Evolutionary conservation across 2,113 vertebrate genomes (phyloP).

Genomic region (Thalassarche chlororhynchos): DNA sequence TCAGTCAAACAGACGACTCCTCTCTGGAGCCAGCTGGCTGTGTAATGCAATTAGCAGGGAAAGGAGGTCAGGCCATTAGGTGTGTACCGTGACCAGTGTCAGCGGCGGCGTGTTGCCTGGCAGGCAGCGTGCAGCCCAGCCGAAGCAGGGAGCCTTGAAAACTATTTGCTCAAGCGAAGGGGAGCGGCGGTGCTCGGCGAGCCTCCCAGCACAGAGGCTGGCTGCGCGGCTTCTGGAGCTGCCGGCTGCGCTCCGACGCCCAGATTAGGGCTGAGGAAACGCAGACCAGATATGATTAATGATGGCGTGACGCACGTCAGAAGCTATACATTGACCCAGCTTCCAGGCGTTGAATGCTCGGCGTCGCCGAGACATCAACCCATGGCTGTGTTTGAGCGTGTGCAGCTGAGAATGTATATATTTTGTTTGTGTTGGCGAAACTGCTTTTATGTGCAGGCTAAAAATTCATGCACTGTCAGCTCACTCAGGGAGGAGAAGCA

Average conservation of each 20-base stretch:
- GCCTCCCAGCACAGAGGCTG: not conserved
- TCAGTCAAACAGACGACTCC: slow-evolving; percentile 90
- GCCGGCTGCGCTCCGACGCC: not conserved
- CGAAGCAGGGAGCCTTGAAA: slow-evolving; percentile 35
- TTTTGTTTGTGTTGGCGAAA: not conserved
- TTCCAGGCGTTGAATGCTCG: not conserved
- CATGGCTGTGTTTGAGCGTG: not conserved
- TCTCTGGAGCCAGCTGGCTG: slow-evolving; percentile 91
- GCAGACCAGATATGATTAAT: not conserved
- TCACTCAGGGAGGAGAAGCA: not conserved
- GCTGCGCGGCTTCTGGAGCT: not conserved
- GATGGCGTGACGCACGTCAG: not conserved
- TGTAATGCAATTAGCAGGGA: slow-evolving; percentile 93
- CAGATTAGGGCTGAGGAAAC: not conserved
- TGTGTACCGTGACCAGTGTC: slow-evolving; percentile 78
- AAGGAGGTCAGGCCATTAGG: slow-evolving; percentile 89
- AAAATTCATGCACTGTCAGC: not conserved
- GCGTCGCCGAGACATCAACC: not conserved
- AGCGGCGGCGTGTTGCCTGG: slow-evolving; percentile 67
- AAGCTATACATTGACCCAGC: not conserved
- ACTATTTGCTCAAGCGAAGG: slow-evolving; percentile 31
- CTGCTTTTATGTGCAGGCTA: not conserved
- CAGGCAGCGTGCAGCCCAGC: slow-evolving; percentile 55
- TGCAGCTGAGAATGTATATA: not conserved
- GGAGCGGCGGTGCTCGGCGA: not conserved